Conservation (phyloP, 2,888 invertebrate genomes). For the Campaea margaritaria region DNA sequence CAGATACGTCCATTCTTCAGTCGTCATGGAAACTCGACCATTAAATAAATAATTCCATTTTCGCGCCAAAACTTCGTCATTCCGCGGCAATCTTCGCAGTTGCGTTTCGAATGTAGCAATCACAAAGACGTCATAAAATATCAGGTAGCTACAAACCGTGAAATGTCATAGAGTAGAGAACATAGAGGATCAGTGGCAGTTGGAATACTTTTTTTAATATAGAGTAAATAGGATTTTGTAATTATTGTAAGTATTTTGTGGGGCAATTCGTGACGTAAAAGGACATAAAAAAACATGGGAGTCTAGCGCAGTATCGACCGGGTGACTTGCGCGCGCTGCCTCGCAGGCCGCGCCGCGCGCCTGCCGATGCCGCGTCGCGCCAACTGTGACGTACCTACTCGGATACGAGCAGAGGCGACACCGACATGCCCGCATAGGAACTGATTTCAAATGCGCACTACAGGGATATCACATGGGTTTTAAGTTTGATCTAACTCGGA, state of each 20-base stretch:
- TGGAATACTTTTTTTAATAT: slow-evolving; percentile 1
- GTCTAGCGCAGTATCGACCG: slow-evolving; percentile 83
- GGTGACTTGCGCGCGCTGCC: slow-evolving; percentile 74
- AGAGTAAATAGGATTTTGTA: slow-evolving; percentile 44
- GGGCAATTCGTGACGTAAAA: slow-evolving; percentile 76
- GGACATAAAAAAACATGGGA: slow-evolving; percentile 82
- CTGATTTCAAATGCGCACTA: slow-evolving; percentile 8
- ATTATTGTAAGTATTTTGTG: slow-evolving; percentile 71
- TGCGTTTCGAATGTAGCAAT: slow-evolving; percentile 27
- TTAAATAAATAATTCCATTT: slow-evolving; percentile 14
- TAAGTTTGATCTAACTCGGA: background rate
- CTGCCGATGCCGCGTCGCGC: too few species aligned
- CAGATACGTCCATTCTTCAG: background rate
- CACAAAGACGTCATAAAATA: slow-evolving; percentile 19
- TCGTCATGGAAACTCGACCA: slow-evolving; percentile 1
- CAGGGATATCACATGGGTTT: slow-evolving; percentile 2
- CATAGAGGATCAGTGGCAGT: background rate
- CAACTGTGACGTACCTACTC: slow-evolving; percentile 45
- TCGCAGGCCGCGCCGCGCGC: slow-evolving; percentile 22
- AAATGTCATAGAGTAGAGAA: background rate
- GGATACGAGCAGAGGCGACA: slow-evolving; percentile 6
- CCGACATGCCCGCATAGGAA: slow-evolving; percentile 20
- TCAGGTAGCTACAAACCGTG: slow-evolving; percentile 1
- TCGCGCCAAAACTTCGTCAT: slow-evolving; percentile 42
- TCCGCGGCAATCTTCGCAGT: slow-evolving; percentile 22